Evolutionary conservation across 2,113 vertebrate species (phyloP).

Genomic region (Pelodiscus sinensis): DNA sequence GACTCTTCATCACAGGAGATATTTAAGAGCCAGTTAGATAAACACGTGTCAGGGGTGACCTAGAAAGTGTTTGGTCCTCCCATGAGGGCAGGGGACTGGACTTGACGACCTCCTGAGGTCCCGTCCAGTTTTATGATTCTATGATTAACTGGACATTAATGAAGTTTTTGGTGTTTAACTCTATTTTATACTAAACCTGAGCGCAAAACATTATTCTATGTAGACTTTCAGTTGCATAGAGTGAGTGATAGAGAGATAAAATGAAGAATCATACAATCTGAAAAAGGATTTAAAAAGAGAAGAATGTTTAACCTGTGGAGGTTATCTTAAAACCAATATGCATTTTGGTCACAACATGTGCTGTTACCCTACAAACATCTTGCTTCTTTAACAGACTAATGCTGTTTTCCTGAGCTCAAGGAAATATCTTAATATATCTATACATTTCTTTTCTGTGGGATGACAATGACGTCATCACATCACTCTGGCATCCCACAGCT

Average conservation of each 20-base stretch:
- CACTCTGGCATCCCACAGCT: too few relatives aligned
- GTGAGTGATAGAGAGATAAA: fast-evolving
- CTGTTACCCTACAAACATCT: not conserved
- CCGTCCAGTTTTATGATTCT: too few relatives aligned
- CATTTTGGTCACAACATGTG: not conserved
- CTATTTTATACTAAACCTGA: not conserved
- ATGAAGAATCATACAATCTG: not conserved
- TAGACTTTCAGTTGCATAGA: not conserved
- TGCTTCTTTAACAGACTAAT: not conserved
- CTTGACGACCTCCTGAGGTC: too few relatives aligned
- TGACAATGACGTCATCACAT: too few relatives aligned
- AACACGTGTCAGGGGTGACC: too few relatives aligned
- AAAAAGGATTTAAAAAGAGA: not conserved
- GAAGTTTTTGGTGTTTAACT: not conserved
- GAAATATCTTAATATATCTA: fast-evolving
- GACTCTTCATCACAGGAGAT: too few relatives aligned
- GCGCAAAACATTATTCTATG: not conserved
- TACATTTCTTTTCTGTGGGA: too few relatives aligned
- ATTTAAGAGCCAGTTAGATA: too few relatives aligned
- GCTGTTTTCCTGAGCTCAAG: not conserved
- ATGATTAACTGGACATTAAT: not conserved
- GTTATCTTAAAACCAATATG: not conserved
- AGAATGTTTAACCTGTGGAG: not conserved
- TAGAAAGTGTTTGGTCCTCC: not conserved
- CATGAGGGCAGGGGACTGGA: too few relatives aligned